A percentile compares a stretch with the other conserved stretches of the same genome.
Conservation (phyloP, 2,113 vertebrate species). For the Hemiscyllium ocellatum region DNA sequence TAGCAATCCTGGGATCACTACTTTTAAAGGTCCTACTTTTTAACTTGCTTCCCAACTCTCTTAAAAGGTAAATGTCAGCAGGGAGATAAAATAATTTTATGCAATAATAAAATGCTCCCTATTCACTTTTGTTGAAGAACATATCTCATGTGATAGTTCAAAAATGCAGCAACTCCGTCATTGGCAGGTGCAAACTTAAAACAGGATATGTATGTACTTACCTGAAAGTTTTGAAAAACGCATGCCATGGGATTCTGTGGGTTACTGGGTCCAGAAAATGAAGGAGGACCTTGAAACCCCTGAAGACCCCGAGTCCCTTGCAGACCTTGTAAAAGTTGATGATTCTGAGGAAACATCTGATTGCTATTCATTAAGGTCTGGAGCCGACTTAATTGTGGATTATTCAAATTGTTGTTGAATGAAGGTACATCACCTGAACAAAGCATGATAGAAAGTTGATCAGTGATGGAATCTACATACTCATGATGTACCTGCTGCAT, state of each 20-base stretch:
- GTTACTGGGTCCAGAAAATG: slow-evolving; percentile 66
- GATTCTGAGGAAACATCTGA: slow-evolving; percentile 77
- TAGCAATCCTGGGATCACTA: too few relatives aligned
- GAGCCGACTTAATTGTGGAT: slow-evolving; percentile 70
- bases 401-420: slow-evolving; percentile 72
- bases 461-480: background rate
- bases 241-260: slow-evolving; percentile 78
- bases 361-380: slow-evolving; percentile 71
- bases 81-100: too few relatives aligned
- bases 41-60: too few relatives aligned
- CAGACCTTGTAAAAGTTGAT: slow-evolving; percentile 57
- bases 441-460: slow-evolving; percentile 30
- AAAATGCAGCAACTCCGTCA: background rate
- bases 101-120: background rate
- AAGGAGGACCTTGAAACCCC: slow-evolving; percentile 73
- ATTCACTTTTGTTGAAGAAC: background rate
- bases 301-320: slow-evolving; percentile 76
- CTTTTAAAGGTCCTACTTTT: too few relatives aligned
- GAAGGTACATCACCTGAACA: slow-evolving; percentile 77
- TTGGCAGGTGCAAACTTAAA: background rate
- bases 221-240: slow-evolving; percentile 95
- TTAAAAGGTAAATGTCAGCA: too few relatives aligned
- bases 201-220: slow-evolving; percentile 46
- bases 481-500: background rate
- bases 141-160: background rate